Base-by-base conservation (phyloP, 2,113 vertebrate species). In the Megaceryle maxima region DNA sequence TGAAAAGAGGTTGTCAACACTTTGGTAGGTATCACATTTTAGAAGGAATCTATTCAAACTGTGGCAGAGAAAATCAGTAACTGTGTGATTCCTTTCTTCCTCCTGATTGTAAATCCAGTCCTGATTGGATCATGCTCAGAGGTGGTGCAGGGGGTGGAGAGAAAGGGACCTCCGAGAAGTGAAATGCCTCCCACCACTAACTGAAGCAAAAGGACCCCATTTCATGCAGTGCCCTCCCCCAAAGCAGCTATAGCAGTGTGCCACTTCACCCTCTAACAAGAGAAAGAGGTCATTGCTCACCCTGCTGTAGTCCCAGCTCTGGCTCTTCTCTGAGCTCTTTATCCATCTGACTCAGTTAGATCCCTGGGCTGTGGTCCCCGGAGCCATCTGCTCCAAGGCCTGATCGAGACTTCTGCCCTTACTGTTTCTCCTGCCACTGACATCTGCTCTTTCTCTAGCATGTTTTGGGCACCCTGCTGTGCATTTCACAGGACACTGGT, bases 11-110 rank as follows among this genome's bases (percentile, higher is more conserved):
- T 46, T 46, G 46, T 46, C 46, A 46, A 20, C 46, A 20, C 46
- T 46, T 46, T 20, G 18, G 46, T 46, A 46, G 19, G 46, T 46
- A 46, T 46, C 46, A 46, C 46, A 46, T 46, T 46, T 46, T 20
- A 46, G 73, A 64, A 94, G 76, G 25, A 87, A 95, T 89, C 80
- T 75, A 22, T 89, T 78, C 69, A 94, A 96, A 68, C 43, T 68
- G 89, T 88, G 73, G 68, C 83, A 94, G 62, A 87, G 33, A 13
- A 81, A 83, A 92, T 86, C 88, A 90, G 83, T 87, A 95, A 94
- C 75, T 81, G 22, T 81, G 83, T 60, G 16, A 84, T 92, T 92
- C 33, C 60, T 87, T 84, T 95, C 43, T 78, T 89, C 39, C 53
- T 90, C 50, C 35, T 57, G 28, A 57, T 92, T 83, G 66, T 81